Base-by-base conservation (phyloP, 2,888 invertebrate species). In the Hedya salicella region DNA sequence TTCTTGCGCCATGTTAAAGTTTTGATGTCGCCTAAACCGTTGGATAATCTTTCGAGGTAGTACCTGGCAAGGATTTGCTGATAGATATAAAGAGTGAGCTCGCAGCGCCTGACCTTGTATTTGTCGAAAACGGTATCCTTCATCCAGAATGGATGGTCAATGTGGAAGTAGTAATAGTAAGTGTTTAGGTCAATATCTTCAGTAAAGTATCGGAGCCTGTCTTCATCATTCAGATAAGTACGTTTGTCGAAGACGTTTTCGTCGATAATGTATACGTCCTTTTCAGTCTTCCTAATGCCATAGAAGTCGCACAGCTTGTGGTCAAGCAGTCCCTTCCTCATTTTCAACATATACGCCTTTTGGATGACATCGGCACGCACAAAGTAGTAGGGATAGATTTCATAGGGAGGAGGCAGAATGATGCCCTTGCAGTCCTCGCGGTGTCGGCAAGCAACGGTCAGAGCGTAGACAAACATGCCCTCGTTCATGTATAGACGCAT, bases 41-140 rank as follows among this genome's bases (percentile, higher is more conserved):
- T 92, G 3, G 93, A 90, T 1, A 93, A 75, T 70, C 94, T 91
- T 69, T 94, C 93, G 61, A 94, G 71, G 73, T 93, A 89, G 78
- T 93, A 93, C 68, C 94, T 93, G 53, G 95, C 95, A 64, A 95
- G 81, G 9, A 95, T 88, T 80, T 95, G 95, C 78, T 95, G 95
- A 82, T 94, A 94, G 75, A 93, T 91, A 82, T 93, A 94, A 70
- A 93, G 82, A 73, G 93, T 94, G 3, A 93, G 80, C 78, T 94
- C 94, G 60, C 92, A 93, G 54, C 93, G 93, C 60, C 88, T 83
- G 39, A 72, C 74, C 67, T 80, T 85, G 14, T 78, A 77, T 69
- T 87, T 87, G 73, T 85, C 82, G 56, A 83, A 85, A 42, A 91
- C 78, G 3, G 86, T 84, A 56, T 90, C 87, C 48, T 88, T 91